These are phyloP conservation scores for Drosophila kepulauana DNA, from an alignment of 1,140 invertebrate species.

Conservation along the genomic window DNA sequence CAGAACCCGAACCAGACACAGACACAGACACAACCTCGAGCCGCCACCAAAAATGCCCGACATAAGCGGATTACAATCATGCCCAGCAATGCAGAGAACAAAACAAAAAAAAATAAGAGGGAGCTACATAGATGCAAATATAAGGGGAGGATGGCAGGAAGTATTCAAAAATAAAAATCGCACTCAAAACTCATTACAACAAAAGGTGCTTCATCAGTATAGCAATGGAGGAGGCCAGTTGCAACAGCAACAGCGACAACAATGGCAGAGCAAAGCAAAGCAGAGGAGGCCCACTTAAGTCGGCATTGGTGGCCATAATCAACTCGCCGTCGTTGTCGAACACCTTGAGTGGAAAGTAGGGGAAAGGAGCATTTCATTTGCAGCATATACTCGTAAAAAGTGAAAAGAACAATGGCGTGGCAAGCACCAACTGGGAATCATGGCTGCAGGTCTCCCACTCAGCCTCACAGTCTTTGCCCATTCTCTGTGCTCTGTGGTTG, in stretches of 20 bases:
- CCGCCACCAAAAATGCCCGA: conserved; percentile 17
- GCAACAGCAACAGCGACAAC: conserved; percentile 5
- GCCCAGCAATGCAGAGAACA: neutral
- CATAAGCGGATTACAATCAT: conserved; percentile 73
- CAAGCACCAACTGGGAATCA: conserved; percentile 49
- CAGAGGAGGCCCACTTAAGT: conserved; percentile 68
- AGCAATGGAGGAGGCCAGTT: conserved; percentile 6
- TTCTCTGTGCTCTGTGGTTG: conserved; percentile 54
- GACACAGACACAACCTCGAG: neutral
- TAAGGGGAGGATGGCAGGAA: conserved; percentile 19
- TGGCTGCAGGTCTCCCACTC: conserved; percentile 24
- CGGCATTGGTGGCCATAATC: conserved; percentile 67
- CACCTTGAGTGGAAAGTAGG: conserved; percentile 45
- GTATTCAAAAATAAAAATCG: conserved; percentile 71
- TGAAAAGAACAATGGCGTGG: conserved; percentile 76
- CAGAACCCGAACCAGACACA: neutral
- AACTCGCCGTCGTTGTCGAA: conserved; percentile 60
- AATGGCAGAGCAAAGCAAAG: too few relatives aligned
- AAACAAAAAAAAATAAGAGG: neutral
- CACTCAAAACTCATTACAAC: conserved; percentile 82
- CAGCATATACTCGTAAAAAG: conserved; percentile 57
- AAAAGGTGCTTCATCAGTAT: conserved; percentile 78
- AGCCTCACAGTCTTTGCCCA: neutral
- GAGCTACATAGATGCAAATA: neutral
- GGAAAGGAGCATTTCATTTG: conserved; percentile 63